Evolutionary conservation across 2,797 vertebrate species (phyloP).

Genomic region (Eupleurogrammus muticus): DNA sequence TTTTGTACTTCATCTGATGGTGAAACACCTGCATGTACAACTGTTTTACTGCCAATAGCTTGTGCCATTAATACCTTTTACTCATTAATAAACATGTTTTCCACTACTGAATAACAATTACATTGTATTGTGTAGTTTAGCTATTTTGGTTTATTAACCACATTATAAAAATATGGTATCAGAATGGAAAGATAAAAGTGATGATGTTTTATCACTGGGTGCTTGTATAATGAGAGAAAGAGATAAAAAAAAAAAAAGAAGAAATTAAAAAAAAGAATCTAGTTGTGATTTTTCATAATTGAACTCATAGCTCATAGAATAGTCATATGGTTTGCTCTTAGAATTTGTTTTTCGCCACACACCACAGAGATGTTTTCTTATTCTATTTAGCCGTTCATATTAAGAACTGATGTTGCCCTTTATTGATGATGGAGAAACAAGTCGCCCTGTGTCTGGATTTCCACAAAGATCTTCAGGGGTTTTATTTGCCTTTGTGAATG

Average conservation of each 20-base stretch:
- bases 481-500: background rate
- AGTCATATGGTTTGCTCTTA: no score
- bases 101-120: background rate
- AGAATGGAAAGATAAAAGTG: no score
- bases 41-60: slow-evolving; percentile 7
- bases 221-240: background rate
- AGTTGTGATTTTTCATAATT: no score
- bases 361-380: no score
- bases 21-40: background rate
- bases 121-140: background rate
- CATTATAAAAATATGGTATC: background rate
- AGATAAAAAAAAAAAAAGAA: no score
- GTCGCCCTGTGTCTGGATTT: background rate
- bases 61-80: background rate
- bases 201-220: background rate
- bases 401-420: background rate
- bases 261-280: no score
- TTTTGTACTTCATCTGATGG: background rate
- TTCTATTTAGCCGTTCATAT: background rate
- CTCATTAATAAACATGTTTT: slow-evolving; percentile 1
- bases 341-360: no score
- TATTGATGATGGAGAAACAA: background rate
- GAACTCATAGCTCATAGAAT: no score
- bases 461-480: background rate
- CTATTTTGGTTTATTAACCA: background rate